Conservation (phyloP, 2,113 vertebrate species). For the Paramisgurnus dabryanus region DNA sequence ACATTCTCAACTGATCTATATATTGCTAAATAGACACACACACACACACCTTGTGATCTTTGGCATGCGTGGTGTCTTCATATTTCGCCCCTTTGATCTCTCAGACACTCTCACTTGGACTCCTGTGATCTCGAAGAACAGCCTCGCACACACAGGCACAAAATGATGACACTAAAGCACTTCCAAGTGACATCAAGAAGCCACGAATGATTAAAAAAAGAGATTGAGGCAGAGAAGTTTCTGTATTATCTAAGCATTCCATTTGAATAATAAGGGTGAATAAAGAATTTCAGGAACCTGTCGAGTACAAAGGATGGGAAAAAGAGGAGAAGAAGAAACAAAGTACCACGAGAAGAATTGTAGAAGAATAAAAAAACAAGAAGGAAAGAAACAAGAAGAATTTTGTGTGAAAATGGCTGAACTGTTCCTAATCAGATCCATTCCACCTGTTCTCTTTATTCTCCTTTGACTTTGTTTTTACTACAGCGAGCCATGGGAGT, state of each 20-base stretch:
- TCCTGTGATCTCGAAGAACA: slow-evolving; percentile 52
- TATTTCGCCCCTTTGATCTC: slow-evolving; percentile 50
- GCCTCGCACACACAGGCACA: slow-evolving; percentile 7
- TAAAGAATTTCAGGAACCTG: slow-evolving; percentile 10
- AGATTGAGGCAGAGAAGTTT: slow-evolving; percentile 17
- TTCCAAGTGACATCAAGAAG: slow-evolving; percentile 38
- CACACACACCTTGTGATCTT: slow-evolving; percentile 45
- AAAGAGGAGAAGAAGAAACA: not conserved
- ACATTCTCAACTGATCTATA: slow-evolving; percentile 17
- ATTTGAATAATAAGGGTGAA: slow-evolving; percentile 25
- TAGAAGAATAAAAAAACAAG: not conserved
- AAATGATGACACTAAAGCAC: slow-evolving; percentile 22
- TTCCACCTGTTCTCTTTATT: too few relatives aligned
- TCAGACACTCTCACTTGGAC: slow-evolving; percentile 47
- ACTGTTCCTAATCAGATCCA: not conserved
- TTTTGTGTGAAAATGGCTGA: not conserved
- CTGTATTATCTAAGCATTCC: slow-evolving; percentile 17
- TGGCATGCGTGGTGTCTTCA: slow-evolving; percentile 52
- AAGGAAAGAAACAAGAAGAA: slow-evolving; percentile 1
- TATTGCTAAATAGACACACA: slow-evolving; percentile 20
- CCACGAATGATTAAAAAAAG: slow-evolving; percentile 40
- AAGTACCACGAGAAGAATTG: not conserved
- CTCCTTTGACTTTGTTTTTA: not conserved
- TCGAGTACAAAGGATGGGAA: not conserved
- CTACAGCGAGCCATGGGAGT: not conserved